Base-by-base conservation (phyloP, 2,113 vertebrate genomes). In the Hystrix brachyura region DNA sequence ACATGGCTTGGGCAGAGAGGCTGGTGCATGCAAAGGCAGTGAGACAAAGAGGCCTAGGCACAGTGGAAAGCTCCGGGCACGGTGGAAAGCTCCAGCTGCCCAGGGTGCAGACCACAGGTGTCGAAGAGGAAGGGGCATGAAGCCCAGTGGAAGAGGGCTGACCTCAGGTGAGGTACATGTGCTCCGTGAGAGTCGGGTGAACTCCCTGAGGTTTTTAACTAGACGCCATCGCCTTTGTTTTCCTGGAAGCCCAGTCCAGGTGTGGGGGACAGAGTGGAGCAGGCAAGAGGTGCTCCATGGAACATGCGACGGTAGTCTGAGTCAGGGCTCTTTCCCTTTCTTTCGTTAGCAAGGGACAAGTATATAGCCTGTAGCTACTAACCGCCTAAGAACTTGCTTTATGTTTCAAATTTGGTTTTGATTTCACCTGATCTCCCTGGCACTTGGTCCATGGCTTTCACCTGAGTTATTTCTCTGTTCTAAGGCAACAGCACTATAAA, bases 61-160 rank as follows among this genome's bases (percentile, higher is more conserved):
- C 59, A 9, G 21, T 11, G 12, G 74, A 19, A n/a, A 60, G 27
- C 29, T 25, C 43, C 8, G n/a, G 34, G 17, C 6, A 1, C 59
- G 9, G 21, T 11, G 12, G 74, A 19, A n/a, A 60, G 27, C 29
- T 25, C 43, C 8, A 0, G 5, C 2, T 1, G 9, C 29, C n/a
- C 3, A 32, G 15, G 32, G 43, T 4, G 4, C 32, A n/a, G 17
- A 17, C 5, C 12, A 25, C 7, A 0, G 10, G 10, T 0, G 1
- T 5, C 29, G 29, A 80, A 48, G 23, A 72, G 19, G 64, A 6
- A 48, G 21, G 11, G 43, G 43, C 38, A 2, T 1, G 46, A 57
- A 46, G 8, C 23, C 2, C 0, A 17, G 55, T 21, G 29, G 48
- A 79, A n/a, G 29, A 5, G 14, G 59, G n/a, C 29, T 29, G 5